A percentile compares a stretch with the other conserved stretches of the same genome.
phyloP scores from a whole-genome alignment of 2,113 vertebrate genomes.

The Oplegnathus fasciatus region DNA sequence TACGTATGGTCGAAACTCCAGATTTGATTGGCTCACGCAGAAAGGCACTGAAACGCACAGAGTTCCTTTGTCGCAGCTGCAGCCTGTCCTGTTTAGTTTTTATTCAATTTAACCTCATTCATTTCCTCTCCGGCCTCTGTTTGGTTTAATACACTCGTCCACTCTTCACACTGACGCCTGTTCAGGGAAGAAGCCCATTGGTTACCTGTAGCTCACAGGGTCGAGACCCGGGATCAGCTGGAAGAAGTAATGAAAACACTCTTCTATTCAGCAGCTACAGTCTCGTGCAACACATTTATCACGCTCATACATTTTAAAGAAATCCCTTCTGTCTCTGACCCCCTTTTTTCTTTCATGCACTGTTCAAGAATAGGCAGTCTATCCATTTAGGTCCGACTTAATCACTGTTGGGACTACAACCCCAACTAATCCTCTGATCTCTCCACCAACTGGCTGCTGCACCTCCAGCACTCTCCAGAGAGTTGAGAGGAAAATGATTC shows the following conservation, averaged over 20 bases:
- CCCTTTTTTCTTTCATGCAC: constrained; percentile 40
- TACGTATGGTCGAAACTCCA: constrained; percentile 8
- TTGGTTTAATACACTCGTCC: constrained; percentile 30
- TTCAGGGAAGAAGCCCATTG: background rate
- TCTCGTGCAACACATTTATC: constrained; percentile 4
- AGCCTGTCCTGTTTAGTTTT: constrained; percentile 22
- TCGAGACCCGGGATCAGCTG: background rate
- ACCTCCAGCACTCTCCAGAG: constrained; percentile 14
- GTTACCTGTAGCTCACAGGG: background rate
- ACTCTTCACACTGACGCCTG: background rate
- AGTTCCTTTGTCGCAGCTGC: constrained; percentile 15
- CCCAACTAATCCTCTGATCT: constrained; percentile 77
- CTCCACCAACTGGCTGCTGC: constrained; percentile 55
- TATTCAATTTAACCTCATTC: constrained; percentile 45
- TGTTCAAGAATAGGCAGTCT: constrained; percentile 66
- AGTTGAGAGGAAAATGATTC: background rate
- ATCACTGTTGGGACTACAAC: constrained; percentile 59
- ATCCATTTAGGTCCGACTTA: constrained; percentile 73
- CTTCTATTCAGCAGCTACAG: background rate
- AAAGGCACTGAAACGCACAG: constrained; percentile 1
- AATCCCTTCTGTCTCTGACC: constrained; percentile 32
- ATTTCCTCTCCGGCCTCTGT: constrained; percentile 51
- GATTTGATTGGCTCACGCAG: constrained; percentile 8
- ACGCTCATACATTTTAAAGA: background rate
- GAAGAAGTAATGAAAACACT: background rate